Percentiles rank a stretch among this genome's conserved stretches.
Evolutionary conservation across 2,113 vertebrate genomes (phyloP).

Genomic region (Catharus fuscescens): DNA sequence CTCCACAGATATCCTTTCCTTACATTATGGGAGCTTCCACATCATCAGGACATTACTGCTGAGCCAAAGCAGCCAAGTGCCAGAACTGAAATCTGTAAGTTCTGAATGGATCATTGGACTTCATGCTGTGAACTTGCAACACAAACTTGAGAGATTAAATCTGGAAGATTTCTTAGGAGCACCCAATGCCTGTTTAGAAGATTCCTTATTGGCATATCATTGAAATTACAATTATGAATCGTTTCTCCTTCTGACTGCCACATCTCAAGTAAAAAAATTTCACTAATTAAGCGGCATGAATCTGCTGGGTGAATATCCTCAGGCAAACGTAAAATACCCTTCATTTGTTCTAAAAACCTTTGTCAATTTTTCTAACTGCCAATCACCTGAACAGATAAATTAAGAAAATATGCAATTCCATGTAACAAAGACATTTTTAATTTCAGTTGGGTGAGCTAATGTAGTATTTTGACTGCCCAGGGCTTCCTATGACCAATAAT

Average conservation of each 20-base stretch:
- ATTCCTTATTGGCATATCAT: background rate
- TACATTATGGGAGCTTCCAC: background rate
- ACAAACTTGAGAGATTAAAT: background rate
- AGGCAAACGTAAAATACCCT: background rate
- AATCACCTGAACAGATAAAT: background rate
- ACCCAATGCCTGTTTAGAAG: background rate
- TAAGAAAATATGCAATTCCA: background rate
- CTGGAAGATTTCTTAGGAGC: background rate
- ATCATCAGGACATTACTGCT: background rate
- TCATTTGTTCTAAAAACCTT: background rate
- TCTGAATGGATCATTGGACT: background rate
- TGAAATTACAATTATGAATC: background rate
- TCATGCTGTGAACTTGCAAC: background rate
- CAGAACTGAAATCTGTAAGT: background rate
- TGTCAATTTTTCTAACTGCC: background rate
- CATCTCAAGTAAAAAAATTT: background rate
- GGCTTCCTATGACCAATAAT: background rate
- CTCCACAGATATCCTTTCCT: background rate
- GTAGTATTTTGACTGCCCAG: background rate
- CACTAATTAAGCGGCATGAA: background rate
- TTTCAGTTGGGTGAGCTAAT: background rate
- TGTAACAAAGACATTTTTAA: background rate
- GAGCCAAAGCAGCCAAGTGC: background rate
- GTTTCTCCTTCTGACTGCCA: background rate
- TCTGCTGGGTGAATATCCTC: background rate